Base-by-base conservation (phyloP, 2,888 invertebrate genomes). In the Dicycla oo region DNA sequence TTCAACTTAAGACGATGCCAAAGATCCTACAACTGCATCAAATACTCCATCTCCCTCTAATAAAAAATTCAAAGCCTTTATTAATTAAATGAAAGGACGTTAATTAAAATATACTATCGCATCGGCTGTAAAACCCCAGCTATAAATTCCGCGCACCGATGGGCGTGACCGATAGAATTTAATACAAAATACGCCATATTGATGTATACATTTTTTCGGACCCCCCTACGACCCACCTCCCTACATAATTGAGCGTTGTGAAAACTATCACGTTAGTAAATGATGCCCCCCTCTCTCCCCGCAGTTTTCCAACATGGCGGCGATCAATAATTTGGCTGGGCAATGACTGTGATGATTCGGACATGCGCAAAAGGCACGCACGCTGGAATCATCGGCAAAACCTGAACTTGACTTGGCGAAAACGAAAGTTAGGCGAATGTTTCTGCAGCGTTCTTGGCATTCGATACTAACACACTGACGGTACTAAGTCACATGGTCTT, bases 361-460 rank as follows among this genome's bases (percentile, higher is more conserved):
- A 90, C 95, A 95, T 94, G 95, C 96, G 96, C 94, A 90, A 62
- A 88, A 80, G 78, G 67, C 73, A 84, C 88, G 73, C 76, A 84
- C 85, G 77, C 77, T 78, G 86, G 91, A 94, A 90, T 95, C 95
- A 94, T 94, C 94, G 93, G 89, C 91, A 94, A 94, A 94, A 94
- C 90, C 94, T 95, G 95, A 95, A 96, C 95, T 96, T 96, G 96
- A 95, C 95, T 95, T 95, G 93, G 87, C 94, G 96, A 95, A 95
- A 96, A 95, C 92, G 96, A 95, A 95, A 95, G 96, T 95, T 92
- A 90, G 91, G 91, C 90, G 89, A 93, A 95, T 95, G 95, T 95
- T 95, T 95, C 94, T 94, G 92, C 90, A 88, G 90, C 91, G 93
- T 94, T 95, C 95, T 95, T 95, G 94, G 94, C 92, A 91, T 90